A percentile compares a stretch with the other conserved stretches of the same genome.
Evolutionary conservation across 2,113 vertebrate genomes (phyloP).

Genomic region (Vulpes ferrilata): DNA sequence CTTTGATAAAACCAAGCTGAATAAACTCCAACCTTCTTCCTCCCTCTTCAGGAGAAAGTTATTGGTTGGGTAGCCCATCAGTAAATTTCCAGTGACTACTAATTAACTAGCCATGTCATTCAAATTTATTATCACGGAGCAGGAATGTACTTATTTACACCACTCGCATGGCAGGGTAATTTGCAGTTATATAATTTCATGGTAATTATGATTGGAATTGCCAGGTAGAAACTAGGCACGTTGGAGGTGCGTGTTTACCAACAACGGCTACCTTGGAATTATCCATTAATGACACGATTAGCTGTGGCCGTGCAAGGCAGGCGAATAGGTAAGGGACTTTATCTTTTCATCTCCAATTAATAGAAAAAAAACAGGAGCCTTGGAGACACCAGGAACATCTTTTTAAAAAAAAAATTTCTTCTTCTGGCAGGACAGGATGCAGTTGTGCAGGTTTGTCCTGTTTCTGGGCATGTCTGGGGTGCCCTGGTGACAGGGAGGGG

Average conservation of each 20-base stretch:
- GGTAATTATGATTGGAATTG: conserved; percentile 84
- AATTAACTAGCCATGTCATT: conserved; percentile 81
- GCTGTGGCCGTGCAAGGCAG: conserved; percentile 70
- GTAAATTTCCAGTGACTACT: conserved; percentile 81
- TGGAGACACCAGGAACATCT: neutral
- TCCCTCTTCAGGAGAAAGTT: neutral
- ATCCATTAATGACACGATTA: conserved; percentile 66
- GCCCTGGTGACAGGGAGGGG: conserved; percentile 50
- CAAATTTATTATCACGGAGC: conserved; percentile 82
- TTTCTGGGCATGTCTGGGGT: conserved; percentile 54
- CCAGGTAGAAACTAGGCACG: conserved; percentile 80
- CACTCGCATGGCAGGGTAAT: conserved; percentile 84
- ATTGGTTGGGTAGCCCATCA: conserved; percentile 63
- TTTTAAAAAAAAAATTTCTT: neutral
- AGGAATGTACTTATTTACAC: conserved; percentile 85
- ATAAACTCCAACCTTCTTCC: neutral
- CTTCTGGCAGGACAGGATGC: conserved; percentile 29
- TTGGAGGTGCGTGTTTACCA: conserved; percentile 80
- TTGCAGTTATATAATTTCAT: conserved; percentile 87
- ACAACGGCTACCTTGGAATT: conserved; percentile 72
- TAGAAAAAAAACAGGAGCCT: conserved; percentile 69
- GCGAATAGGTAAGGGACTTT: conserved; percentile 71
- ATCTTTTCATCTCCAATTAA: conserved; percentile 48
- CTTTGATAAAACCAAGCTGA: neutral
- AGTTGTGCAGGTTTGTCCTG: conserved; percentile 60